Percentiles rank a stretch among this genome's conserved stretches.
These are phyloP conservation scores for Ariolimax columbianus DNA, from an alignment of 2,888 invertebrate species.

Conservation along the genomic window DNA sequence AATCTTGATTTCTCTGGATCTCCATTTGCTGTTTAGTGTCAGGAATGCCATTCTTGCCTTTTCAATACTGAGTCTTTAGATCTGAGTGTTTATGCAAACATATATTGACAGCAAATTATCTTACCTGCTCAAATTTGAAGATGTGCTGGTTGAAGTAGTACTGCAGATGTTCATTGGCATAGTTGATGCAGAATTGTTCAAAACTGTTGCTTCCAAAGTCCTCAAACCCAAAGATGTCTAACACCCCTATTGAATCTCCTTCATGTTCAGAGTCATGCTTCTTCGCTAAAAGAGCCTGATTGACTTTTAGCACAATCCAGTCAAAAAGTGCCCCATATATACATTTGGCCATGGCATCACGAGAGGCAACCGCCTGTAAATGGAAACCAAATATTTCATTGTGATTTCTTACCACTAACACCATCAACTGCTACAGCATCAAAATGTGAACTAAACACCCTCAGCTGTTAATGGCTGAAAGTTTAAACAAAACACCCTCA, in stretches of 20 bases:
- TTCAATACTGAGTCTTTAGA: too few relatives aligned
- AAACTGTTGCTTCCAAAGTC: constrained; percentile 92
- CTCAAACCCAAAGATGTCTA: constrained; percentile 98
- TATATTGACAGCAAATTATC: not conserved
- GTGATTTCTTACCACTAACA: too few relatives aligned
- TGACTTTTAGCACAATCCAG: constrained; percentile 97
- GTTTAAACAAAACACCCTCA: too few relatives aligned
- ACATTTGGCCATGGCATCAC: constrained; percentile 98
- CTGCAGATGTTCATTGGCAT: constrained; percentile 97
- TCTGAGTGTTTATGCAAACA: too few relatives aligned
- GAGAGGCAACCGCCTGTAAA: constrained; percentile 73
- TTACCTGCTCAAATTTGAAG: constrained; percentile 91
- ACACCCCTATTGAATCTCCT: constrained; percentile 95
- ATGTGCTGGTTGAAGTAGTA: constrained; percentile 99
- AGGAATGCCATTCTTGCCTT: too few relatives aligned
- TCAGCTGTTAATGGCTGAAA: too few relatives aligned
- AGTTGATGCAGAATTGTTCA: constrained; percentile 98
- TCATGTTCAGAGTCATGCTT: constrained; percentile 90
- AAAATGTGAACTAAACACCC: too few relatives aligned
- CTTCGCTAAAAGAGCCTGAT: constrained; percentile 94
- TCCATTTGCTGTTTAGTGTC: too few relatives aligned
- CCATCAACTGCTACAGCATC: too few relatives aligned
- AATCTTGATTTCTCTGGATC: too few relatives aligned
- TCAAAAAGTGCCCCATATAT: constrained; percentile 96
- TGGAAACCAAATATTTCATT: not conserved